Evolutionary conservation across 92 coral and sea anemone species (phyloP), one percentile per base, ranked within the genome.

Genomic region (Phymanthus crucifer): DNA sequence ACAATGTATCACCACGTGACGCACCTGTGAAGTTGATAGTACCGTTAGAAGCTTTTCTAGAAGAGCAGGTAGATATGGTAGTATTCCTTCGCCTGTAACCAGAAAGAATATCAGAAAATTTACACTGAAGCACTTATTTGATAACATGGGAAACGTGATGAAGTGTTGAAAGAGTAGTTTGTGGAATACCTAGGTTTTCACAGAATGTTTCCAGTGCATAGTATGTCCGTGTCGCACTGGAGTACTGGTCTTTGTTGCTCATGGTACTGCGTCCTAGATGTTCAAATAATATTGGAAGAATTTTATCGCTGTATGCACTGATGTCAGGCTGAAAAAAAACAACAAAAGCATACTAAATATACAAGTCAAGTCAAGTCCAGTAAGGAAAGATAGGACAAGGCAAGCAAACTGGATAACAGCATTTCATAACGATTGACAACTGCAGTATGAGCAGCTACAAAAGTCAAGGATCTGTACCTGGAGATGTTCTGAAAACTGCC

Each of bases 171-270:
- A 64, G 31, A 18, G 31, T 7, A 31, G 4, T 34, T 32, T 23
- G 36, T 18, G 17, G 29, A 46, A 58, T 87, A 96, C 99, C 99
- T 52, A 96, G 72, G 83, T 93, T 93, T 83, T 96, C 99, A 76
- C 99, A 96, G 91, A 96, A 96, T 6, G 99, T 91, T 88, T 96
- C 99, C 82, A 96, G 73, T 12, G 99, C 99, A 56, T 96, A 96
- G 76, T 96, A 96, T 9, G 94, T 96, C 68, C 98, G 80, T 43
- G 98, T 89, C 27, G 92, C 78, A 45, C 98, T 94, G 0, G 94
- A 80, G 36, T 87, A 89, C 40, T 83, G 89, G 58, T 83, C 87
- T 71, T 86, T 83, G 45, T 86, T 91, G 45, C 73, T 86, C 27
- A 74, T 87, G 1, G 92, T 81, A 24, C 94, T 85, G 54, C 85